phyloP scores from a whole-genome alignment of 2,113 vertebrate species.

The Kryptolebias marmoratus region DNA sequence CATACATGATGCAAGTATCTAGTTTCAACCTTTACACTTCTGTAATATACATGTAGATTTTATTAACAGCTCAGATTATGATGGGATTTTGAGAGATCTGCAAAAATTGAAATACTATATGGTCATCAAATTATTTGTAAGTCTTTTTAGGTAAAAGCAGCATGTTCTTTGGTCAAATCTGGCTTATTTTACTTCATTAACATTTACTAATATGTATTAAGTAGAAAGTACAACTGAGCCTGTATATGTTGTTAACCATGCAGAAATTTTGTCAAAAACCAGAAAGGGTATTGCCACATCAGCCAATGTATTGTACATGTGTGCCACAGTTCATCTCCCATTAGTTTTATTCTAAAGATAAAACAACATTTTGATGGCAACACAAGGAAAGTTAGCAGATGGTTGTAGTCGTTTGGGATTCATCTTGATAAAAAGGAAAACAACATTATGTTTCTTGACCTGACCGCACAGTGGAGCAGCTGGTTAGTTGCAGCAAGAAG shows the following conservation, averaged over 20 bases:
- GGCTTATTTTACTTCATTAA: too few species aligned
- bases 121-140: neutral
- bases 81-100: neutral
- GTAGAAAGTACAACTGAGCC: too few species aligned
- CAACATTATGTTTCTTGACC: too few species aligned
- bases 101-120: neutral
- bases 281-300: too few species aligned
- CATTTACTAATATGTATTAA: too few species aligned
- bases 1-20: conserved; percentile 2
- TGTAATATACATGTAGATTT: neutral
- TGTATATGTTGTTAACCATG: too few species aligned
- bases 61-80: too few species aligned
- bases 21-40: neutral
- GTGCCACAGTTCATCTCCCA: too few species aligned
- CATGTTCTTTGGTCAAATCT: neutral
- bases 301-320: too few species aligned
- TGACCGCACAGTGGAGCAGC: too few species aligned
- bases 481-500: too few species aligned
- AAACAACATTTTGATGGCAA: neutral
- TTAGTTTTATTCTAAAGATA: neutral
- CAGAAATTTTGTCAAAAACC: too few species aligned
- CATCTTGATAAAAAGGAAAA: neutral
- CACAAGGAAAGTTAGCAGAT: neutral
- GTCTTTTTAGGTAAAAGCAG: neutral
- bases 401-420: neutral